Base-by-base conservation (phyloP, 2,113 vertebrate genomes). In the Engystomops pustulosus region DNA sequence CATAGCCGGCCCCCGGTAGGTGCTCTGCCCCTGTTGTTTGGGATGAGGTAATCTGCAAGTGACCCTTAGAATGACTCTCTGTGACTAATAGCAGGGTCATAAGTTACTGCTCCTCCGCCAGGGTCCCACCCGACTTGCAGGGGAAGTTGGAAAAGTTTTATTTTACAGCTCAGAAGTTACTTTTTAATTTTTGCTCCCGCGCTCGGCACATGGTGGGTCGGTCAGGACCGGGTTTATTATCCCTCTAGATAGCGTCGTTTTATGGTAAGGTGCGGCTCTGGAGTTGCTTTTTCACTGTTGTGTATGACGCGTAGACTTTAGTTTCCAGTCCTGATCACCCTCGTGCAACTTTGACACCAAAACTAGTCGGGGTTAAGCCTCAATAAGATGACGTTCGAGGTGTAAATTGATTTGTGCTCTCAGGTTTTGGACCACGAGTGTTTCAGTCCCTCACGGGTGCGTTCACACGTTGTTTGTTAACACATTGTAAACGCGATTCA, bases 41-140 rank as follows among this genome's bases (percentile, higher is more conserved):
- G 74, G 51, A 77, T 49, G 51, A 38, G n/a, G 49, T 2, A 36
- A 23, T 55, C 74, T 38, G 18, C 47, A n/a, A 45, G 47, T 77
- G 74, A 23, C 49, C 30, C 20, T 38, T 38, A 3, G 32, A 77
- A n/a, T 77, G 38, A 55, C 47, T 51, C 23, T 74, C 72, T n/a
- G 47, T 76, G 71, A 74, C 71, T 74, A 74, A 75, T 53, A 27
- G 45, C 18, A 30, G 49, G n/a, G 30, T 62, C 17, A 75, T 75
- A 53, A 2, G 17, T 17, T 9, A 53, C 1, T 12, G 3, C 6
- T 53, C 41, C 1, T 45, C 34, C 69, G 4, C 1, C 3, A 70
- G 5, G 20, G 25, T 32, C 71, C 72, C 72, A 36, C 72, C 72
- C 72, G n/a, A 9, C 6, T 6, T n/a, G 25, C 4, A 71, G 14